Evolutionary conservation across 1,140 invertebrate species (phyloP).

Genomic region (Tetraneura akinire): DNA sequence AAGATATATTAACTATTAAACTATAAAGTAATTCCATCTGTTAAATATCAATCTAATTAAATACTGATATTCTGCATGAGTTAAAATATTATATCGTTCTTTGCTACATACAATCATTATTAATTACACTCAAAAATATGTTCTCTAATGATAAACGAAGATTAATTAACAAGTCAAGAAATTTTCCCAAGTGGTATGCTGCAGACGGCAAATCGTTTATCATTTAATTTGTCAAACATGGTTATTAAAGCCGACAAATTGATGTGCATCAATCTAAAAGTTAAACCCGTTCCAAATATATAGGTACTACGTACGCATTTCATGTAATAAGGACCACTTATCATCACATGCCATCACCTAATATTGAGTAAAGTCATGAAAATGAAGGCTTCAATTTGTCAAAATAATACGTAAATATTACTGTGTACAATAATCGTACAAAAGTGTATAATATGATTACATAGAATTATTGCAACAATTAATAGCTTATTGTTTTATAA

Average conservation of each 20-base stretch:
- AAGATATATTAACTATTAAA: too few species aligned
- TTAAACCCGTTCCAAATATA: constrained; percentile 2
- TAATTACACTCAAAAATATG: neutral
- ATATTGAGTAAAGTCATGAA: neutral
- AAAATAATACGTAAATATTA: neutral
- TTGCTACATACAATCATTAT: too few species aligned
- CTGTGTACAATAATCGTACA: too few species aligned
- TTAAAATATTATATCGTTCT: too few species aligned
- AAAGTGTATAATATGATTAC: too few species aligned
- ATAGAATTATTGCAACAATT: too few species aligned
- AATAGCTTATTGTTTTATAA: too few species aligned
- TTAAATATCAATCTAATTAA: too few species aligned
- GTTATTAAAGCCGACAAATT: constrained; percentile 32
- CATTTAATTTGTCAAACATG: constrained; percentile 30
- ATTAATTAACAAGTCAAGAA: constrained; percentile 22
- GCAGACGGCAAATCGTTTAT: neutral
- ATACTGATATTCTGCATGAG: too few species aligned
- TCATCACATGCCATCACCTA: constrained; percentile 7
- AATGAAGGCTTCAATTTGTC: constrained; percentile 4
- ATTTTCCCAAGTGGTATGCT: neutral
- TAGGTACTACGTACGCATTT: neutral
- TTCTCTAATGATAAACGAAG: constrained; percentile 4
- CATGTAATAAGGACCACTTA: neutral
- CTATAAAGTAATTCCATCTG: too few species aligned
- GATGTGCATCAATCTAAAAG: constrained; percentile 30